Evolutionary conservation across 2,888 invertebrate genomes (phyloP).

Genomic region (Dyspetes luteomarginatus): DNA sequence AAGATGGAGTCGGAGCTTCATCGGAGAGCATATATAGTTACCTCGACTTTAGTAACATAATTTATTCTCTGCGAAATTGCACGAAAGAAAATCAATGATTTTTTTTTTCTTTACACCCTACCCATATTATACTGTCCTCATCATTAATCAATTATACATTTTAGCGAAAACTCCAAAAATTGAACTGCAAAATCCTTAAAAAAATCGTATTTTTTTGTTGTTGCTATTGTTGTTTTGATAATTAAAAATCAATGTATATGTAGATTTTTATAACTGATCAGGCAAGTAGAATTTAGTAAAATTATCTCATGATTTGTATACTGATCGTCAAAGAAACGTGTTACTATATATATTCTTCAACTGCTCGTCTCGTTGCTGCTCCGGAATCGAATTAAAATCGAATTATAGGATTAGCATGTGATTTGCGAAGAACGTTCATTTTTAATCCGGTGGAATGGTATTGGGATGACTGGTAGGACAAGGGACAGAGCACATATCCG

Average conservation of each 20-base stretch:
- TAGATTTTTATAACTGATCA: not conserved
- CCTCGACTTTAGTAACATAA: too few relatives aligned
- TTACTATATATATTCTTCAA: not conserved
- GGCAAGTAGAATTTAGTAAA: not conserved
- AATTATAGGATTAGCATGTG: slow-evolving; percentile 76
- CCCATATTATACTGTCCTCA: too few relatives aligned
- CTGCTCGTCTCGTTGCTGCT: slow-evolving; percentile 3
- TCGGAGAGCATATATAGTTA: too few relatives aligned
- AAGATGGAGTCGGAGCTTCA: too few relatives aligned
- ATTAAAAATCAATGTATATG: not conserved
- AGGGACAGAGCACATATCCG: slow-evolving; percentile 27
- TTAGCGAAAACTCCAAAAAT: too few relatives aligned
- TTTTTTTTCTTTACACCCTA: too few relatives aligned
- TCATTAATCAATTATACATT: too few relatives aligned
- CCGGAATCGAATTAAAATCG: slow-evolving; percentile 80
- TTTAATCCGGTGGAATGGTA: slow-evolving; percentile 31
- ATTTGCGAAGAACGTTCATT: slow-evolving; percentile 42
- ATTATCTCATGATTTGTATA: not conserved
- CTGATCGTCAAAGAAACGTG: not conserved
- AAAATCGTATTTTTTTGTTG: too few relatives aligned
- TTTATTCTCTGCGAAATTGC: too few relatives aligned
- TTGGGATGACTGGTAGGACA: slow-evolving; percentile 14
- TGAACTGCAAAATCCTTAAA: too few relatives aligned
- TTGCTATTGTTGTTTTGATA: not conserved
- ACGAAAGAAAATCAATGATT: too few relatives aligned